Percentiles rank a stretch among this genome's conserved stretches.
These are phyloP conservation scores for Equus przewalskii DNA, from an alignment of 2,113 vertebrate genomes.

Conservation along the genomic window DNA sequence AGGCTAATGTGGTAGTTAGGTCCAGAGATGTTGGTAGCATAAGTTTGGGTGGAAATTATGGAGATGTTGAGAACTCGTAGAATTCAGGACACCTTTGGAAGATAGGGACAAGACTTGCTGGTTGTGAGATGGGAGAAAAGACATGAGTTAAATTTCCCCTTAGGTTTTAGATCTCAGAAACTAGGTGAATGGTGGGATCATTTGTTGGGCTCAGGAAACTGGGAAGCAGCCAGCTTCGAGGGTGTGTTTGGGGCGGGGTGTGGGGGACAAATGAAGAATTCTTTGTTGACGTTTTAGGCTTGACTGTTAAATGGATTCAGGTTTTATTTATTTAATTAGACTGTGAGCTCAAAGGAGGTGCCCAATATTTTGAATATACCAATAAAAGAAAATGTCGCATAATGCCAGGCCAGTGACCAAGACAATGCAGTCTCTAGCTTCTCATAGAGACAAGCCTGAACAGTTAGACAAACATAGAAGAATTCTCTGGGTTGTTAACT, in stretches of 20 bases:
- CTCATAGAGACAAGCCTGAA: background rate
- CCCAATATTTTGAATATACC: background rate
- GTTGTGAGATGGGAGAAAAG: background rate
- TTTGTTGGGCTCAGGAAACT: background rate
- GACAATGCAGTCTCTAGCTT: background rate
- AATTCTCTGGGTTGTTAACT: background rate
- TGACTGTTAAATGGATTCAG: background rate
- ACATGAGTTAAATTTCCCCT: background rate
- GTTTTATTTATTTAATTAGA: background rate
- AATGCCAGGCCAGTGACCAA: background rate
- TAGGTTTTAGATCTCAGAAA: background rate
- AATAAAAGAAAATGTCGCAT: background rate
- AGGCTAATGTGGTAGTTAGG: background rate
- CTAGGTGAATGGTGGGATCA: too few species aligned
- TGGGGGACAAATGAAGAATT: background rate
- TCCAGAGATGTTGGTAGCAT: background rate
- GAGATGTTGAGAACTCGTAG: background rate
- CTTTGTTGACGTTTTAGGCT: background rate
- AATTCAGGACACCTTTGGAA: background rate
- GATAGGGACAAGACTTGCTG: background rate
- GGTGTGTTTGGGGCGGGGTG: rapidly evolving
- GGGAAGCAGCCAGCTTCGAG: background rate
- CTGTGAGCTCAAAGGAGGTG: background rate
- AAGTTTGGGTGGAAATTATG: background rate
- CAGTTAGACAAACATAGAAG: background rate